Conservation (phyloP, 1,140 invertebrate species). For the Psix sp. region DNA sequence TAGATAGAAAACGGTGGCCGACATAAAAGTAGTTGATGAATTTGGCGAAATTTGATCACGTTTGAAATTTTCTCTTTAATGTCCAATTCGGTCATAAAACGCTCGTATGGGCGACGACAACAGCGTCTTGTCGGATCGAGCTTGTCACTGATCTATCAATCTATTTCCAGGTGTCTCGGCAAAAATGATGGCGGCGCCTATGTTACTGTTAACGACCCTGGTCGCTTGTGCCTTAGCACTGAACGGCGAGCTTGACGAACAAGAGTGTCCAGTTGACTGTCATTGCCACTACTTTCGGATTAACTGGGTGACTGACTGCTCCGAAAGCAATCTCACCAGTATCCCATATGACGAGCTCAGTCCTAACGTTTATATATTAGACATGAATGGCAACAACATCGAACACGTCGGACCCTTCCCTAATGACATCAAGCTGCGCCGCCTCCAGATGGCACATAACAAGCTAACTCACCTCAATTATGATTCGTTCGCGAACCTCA, state of each 20-base stretch:
- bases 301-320: slow-evolving; percentile 87
- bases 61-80: no score
- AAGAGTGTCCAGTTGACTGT: slow-evolving; percentile 84
- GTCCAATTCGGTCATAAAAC: slow-evolving; percentile 37
- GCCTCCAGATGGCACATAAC: slow-evolving; percentile 84
- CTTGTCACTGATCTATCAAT: slow-evolving; percentile 56
- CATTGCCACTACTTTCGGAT: slow-evolving; percentile 86
- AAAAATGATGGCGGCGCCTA: slow-evolving; percentile 45
- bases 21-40: slow-evolving; percentile 31
- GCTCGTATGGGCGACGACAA: slow-evolving; percentile 25
- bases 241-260: slow-evolving; percentile 81
- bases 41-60: no score
- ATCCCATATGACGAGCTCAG: slow-evolving; percentile 83
- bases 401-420: slow-evolving; percentile 80
- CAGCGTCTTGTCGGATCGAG: slow-evolving; percentile 18
- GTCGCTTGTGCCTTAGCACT: slow-evolving; percentile 64
- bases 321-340: slow-evolving; percentile 84
- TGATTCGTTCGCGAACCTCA: slow-evolving; percentile 80
- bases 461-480: slow-evolving; percentile 79
- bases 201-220: slow-evolving; percentile 46
- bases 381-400: slow-evolving; percentile 84
- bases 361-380: slow-evolving; percentile 83
- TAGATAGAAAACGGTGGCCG: no score
- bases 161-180: slow-evolving; percentile 56
- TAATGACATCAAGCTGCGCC: slow-evolving; percentile 81